Conservation (phyloP, 2,113 vertebrate species). For the Clarias magur region DNA sequence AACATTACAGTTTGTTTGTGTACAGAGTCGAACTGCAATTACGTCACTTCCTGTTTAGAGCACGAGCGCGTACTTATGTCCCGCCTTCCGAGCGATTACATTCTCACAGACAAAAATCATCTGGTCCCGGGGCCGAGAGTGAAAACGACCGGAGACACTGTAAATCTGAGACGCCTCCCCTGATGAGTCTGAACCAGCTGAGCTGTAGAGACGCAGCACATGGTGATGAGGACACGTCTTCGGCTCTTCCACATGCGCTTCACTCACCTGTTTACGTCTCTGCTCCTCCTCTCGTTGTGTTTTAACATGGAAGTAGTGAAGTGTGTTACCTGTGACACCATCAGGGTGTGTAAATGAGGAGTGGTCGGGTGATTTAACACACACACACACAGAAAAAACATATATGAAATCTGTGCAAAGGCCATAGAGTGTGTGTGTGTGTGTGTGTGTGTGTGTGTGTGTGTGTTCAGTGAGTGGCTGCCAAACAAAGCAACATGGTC, state of each 20-base stretch:
- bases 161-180: rapidly evolving
- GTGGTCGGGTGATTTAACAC: neutral
- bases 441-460: conserved; percentile 25
- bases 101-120: too few relatives aligned
- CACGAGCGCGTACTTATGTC: too few relatives aligned
- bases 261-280: neutral
- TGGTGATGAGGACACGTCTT: neutral
- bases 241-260: neutral
- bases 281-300: neutral
- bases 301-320: neutral
- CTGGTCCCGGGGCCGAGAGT: too few relatives aligned
- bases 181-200: neutral
- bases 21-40: too few relatives aligned
- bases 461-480: neutral
- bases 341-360: neutral
- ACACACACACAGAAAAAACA: neutral
- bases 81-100: too few relatives aligned
- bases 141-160: too few relatives aligned
- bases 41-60: too few relatives aligned
- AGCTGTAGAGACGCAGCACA: neutral
- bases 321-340: neutral
- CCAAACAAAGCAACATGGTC: conserved; percentile 17
- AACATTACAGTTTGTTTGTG: too few relatives aligned
- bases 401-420: neutral
- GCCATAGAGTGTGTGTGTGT: neutral